A percentile compares a stretch with the other conserved stretches of the same genome.
Evolutionary conservation across 2,797 vertebrate genomes (phyloP).

Genomic region (Loriculus beryllinus): DNA sequence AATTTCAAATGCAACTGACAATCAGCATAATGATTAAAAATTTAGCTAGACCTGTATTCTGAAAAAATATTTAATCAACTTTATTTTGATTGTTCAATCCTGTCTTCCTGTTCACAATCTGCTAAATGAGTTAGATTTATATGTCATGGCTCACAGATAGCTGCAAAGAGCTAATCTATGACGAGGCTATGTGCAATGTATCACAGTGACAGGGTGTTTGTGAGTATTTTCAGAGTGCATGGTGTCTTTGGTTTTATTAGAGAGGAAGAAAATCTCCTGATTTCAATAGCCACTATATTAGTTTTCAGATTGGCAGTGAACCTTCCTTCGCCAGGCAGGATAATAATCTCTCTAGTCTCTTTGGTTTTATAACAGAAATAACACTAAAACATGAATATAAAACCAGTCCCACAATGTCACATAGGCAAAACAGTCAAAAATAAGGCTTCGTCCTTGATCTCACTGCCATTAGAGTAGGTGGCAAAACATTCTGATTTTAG

Average conservation of each 20-base stretch:
- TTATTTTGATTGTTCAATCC: conserved; percentile 1
- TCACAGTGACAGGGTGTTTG: not conserved
- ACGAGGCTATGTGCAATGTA: not conserved
- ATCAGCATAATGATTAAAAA: conserved; percentile 19
- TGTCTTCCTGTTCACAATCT: not conserved
- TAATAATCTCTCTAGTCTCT: not conserved
- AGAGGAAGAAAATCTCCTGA: not conserved
- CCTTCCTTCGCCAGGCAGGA: not conserved
- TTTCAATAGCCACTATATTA: not conserved
- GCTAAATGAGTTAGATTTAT: conserved; percentile 35
- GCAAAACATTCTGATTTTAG: not conserved
- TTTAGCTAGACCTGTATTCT: conserved; percentile 42
- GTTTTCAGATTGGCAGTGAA: not conserved
- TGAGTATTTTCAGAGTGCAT: not conserved
- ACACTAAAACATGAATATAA: not conserved
- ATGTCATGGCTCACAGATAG: conserved; percentile 25
- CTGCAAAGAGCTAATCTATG: not conserved
- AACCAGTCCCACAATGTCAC: not conserved
- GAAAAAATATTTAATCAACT: conserved; percentile 7
- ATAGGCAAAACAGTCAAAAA: not conserved
- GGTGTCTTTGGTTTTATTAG: not conserved
- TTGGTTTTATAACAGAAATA: not conserved
- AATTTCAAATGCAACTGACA: conserved; percentile 16
- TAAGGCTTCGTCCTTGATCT: not conserved
- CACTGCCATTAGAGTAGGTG: not conserved